Base-by-base conservation (phyloP, 2,888 invertebrate genomes). In the Ecliptopera silaceata region DNA sequence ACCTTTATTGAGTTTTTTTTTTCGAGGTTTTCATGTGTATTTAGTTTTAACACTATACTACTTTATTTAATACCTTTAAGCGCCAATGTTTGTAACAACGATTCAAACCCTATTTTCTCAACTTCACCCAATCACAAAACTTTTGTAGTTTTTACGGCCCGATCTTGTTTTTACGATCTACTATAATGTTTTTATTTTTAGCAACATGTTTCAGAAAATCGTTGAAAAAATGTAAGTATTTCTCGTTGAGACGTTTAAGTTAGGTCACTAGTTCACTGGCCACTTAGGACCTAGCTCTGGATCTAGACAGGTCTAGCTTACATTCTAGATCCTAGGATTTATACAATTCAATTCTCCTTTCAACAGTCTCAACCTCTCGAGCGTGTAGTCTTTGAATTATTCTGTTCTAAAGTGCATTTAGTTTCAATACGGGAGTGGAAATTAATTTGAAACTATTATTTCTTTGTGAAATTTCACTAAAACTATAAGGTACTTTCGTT, bases 331-430 rank as follows among this genome's bases (percentile, higher is more conserved):
- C 58, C 57, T 18, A 32, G 53, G 58, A 58, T 58, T 58, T 58
- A 58, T 58, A 50, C 58, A 45, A 58, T 50, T 58, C 58, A 58
- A 58, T 58, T 54, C 58, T 45, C 36, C 49, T 58, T 54, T 58
- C 53, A 58, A 54, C 42, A 50, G 49, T 49, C 50, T 45, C 39
- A 51, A 38, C 42, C 42, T n/a, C 32, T 47, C 17, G 46, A 46
- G 42, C 44, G 41, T 41, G 20, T 45, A 31, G 44, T 38, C 36
- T 36, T 57, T 58, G 54, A 58, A 58, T 48, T 57, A 52, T 50
- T 49, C 49, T 47, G 43, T 22, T 42, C 13, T 18, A 15, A 36
- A 47, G 29, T 29, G 42, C 32, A 41, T 47, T 53, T 50, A 18
- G 32, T 26, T 17, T n/a, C n/a, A 8, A 32, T 10, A 36, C 36